Percentiles rank a stretch among this genome's conserved stretches.
Evolutionary conservation across 2,797 vertebrate species (phyloP).

Genomic region (Stomatorhinus walkeri): DNA sequence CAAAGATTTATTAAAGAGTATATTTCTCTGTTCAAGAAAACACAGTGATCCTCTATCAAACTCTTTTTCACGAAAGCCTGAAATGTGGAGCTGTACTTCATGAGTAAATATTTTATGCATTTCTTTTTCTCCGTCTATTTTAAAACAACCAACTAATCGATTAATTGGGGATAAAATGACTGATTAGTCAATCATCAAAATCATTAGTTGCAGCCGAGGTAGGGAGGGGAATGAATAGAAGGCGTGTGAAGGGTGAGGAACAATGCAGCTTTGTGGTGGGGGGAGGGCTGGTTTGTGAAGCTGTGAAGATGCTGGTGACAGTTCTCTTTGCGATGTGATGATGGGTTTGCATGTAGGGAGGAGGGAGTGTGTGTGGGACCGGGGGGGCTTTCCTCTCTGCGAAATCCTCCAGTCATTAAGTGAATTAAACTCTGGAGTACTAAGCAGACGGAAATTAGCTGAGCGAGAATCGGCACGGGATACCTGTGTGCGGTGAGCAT

Average conservation of each 20-base stretch:
- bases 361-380: neutral
- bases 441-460: conserved; percentile 9
- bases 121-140: neutral
- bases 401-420: conserved; percentile 14
- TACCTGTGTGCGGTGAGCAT: neutral
- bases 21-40: neutral
- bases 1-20: neutral
- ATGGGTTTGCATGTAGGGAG: neutral
- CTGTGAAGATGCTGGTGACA: neutral
- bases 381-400: neutral
- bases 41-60: neutral
- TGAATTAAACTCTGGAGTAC: conserved; percentile 17
- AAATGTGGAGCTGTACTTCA: neutral
- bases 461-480: conserved; percentile 7
- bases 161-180: neutral
- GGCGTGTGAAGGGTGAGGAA: neutral
- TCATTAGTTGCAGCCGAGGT: neutral
- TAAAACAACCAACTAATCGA: neutral
- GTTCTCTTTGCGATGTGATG: neutral
- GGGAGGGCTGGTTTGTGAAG: neutral
- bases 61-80: neutral
- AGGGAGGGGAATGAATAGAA: neutral
- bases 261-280: neutral
- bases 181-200: neutral
- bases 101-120: neutral